These are phyloP conservation scores for Fukomys damarensis DNA, from an alignment of 2,113 vertebrate genomes.

Conservation along the genomic window DNA sequence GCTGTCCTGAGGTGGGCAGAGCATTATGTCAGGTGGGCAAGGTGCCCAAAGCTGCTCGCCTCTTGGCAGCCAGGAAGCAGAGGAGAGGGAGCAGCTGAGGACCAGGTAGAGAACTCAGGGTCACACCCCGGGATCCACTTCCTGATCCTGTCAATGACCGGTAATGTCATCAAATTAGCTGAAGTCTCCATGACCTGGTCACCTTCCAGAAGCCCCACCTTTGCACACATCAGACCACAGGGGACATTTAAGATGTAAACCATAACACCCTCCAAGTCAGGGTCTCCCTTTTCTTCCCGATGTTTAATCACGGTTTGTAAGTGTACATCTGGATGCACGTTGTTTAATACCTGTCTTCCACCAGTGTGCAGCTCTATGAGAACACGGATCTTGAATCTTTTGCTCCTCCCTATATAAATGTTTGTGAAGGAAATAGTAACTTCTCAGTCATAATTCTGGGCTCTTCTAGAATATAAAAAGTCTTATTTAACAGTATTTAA, in stretches of 20 bases:
- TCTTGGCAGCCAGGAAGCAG: not conserved
- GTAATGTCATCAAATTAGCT: not conserved
- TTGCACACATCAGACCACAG: not conserved
- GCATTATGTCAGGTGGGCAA: no score
- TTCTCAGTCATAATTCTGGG: not conserved
- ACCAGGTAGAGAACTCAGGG: not conserved
- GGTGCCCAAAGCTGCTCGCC: not conserved
- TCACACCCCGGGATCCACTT: not conserved
- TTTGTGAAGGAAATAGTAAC: not conserved
- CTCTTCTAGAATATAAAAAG: not conserved
- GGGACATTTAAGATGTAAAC: not conserved
- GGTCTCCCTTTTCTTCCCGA: not conserved
- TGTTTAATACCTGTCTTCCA: not conserved
- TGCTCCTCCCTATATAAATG: not conserved
- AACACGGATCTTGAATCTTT: not conserved
- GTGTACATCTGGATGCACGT: not conserved
- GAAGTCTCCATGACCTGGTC: not conserved
- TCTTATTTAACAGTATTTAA: constrained; percentile 23
- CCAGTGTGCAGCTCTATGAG: not conserved
- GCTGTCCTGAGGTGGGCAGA: not conserved
- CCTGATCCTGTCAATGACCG: not conserved
- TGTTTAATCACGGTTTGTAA: not conserved
- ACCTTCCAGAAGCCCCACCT: not conserved
- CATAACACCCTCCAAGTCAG: not conserved
- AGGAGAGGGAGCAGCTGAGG: not conserved